phyloP scores from a whole-genome alignment of 2,113 vertebrate species.

The Rhea americana region DNA sequence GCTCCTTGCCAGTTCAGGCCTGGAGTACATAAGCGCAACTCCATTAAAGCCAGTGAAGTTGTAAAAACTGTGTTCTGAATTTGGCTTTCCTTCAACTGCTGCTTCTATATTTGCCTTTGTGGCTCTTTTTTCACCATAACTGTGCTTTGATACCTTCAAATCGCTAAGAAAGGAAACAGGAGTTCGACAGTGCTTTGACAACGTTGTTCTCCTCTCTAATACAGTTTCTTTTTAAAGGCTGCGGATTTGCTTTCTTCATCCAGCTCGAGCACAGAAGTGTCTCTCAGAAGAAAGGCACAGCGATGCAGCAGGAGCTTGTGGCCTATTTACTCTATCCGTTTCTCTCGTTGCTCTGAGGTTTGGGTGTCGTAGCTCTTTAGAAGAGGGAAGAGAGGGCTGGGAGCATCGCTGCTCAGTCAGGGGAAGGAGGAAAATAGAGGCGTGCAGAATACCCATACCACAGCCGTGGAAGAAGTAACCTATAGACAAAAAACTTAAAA shows the following conservation, averaged over 20 bases:
- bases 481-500: too few relatives aligned
- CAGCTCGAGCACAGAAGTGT: not conserved
- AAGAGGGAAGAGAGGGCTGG: too few relatives aligned
- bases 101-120: fast-evolving
- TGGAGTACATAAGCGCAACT: not conserved
- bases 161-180: not conserved
- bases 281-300: not conserved
- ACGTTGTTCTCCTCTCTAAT: fast-evolving
- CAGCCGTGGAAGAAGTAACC: too few relatives aligned
- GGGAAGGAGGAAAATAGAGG: too few relatives aligned
- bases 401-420: too few relatives aligned
- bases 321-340: not conserved
- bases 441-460: too few relatives aligned
- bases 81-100: not conserved
- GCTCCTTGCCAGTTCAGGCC: not conserved
- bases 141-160: not conserved
- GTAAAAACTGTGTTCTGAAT: not conserved
- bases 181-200: not conserved
- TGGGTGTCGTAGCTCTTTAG: too few relatives aligned
- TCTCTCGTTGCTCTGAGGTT: too few relatives aligned
- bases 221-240: not conserved
- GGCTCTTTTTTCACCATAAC: not conserved
- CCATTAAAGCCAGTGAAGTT: not conserved
- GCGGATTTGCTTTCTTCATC: not conserved
- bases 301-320: not conserved